Percentiles rank a stretch among this genome's conserved stretches.
Conservation (phyloP, 2,888 invertebrate species). For the Ephialtes manifestator region DNA sequence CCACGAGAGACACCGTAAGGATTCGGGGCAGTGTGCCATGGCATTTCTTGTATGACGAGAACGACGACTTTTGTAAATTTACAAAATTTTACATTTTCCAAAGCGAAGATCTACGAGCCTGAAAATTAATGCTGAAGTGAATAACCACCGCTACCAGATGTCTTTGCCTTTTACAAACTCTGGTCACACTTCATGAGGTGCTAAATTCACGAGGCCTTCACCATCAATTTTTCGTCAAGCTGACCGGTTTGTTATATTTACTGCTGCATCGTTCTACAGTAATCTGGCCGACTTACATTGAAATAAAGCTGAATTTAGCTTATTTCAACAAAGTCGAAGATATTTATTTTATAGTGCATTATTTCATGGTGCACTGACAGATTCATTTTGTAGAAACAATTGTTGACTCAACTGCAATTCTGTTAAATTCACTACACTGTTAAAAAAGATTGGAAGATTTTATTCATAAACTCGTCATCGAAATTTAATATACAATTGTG, state of each 20-base stretch:
- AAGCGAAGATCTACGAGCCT: not conserved
- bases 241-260: not conserved
- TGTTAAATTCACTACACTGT: too few relatives aligned
- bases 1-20: conserved; percentile 55
- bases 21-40: conserved; percentile 76
- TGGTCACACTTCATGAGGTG: not conserved
- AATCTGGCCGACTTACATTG: not conserved
- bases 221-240: not conserved
- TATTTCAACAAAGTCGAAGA: not conserved
- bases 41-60: conserved; percentile 36
- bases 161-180: not conserved
- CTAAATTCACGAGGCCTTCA: not conserved
- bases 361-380: too few relatives aligned
- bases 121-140: not conserved
- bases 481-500: too few relatives aligned
- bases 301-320: not conserved
- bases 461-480: too few relatives aligned
- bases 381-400: too few relatives aligned
- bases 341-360: too few relatives aligned
- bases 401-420: too few relatives aligned
- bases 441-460: too few relatives aligned
- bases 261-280: not conserved
- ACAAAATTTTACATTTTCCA: not conserved
- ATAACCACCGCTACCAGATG: not conserved
- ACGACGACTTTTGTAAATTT: conserved; percentile 20